Conservation (phyloP, 2,113 vertebrate genomes). For the Pseudorhombus dupliciocellatus region DNA sequence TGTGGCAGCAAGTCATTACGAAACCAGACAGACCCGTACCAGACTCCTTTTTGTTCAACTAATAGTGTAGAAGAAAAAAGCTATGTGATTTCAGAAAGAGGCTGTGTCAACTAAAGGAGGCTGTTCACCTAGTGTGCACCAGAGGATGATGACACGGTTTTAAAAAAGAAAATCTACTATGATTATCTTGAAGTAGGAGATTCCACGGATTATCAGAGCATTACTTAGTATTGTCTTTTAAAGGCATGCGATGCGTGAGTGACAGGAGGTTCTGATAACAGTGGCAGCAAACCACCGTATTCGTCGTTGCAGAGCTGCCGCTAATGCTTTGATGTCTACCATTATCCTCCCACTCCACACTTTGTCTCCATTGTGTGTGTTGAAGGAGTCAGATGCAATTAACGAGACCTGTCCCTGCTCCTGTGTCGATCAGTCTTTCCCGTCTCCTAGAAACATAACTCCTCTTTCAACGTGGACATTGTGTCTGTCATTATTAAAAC, state of each 20-base stretch:
- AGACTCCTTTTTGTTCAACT: constrained; percentile 54
- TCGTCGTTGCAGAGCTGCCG: constrained; percentile 39
- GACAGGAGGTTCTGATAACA: constrained; percentile 15
- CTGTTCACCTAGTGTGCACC: constrained; percentile 46
- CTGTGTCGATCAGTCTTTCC: constrained; percentile 45
- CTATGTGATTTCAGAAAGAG: constrained; percentile 42
- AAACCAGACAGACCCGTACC: constrained; percentile 63
- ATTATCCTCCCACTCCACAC: constrained; percentile 60
- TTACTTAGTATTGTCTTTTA: constrained; percentile 43
- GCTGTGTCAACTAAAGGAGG: constrained; percentile 40
- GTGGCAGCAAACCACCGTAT: constrained; percentile 31
- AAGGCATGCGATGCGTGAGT: constrained; percentile 34
- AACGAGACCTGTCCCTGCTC: constrained; percentile 34
- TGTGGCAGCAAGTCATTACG: constrained; percentile 61
- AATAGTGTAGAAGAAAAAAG: constrained; percentile 22
- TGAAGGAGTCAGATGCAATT: constrained; percentile 62
- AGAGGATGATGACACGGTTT: constrained; percentile 42
- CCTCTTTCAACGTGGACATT: constrained; percentile 36
- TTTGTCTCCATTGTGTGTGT: constrained; percentile 62
- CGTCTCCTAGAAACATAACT: constrained; percentile 32
- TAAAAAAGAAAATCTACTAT: constrained; percentile 23
- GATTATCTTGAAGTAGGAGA: constrained; percentile 59
- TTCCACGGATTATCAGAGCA: constrained; percentile 47
- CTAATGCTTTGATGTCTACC: constrained; percentile 57
- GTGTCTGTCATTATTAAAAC: constrained; percentile 36